Evolutionary conservation across 2,797 vertebrate species (phyloP), one percentile per base, ranked within the genome.

Genomic region (Uromys caudimaculatus): DNA sequence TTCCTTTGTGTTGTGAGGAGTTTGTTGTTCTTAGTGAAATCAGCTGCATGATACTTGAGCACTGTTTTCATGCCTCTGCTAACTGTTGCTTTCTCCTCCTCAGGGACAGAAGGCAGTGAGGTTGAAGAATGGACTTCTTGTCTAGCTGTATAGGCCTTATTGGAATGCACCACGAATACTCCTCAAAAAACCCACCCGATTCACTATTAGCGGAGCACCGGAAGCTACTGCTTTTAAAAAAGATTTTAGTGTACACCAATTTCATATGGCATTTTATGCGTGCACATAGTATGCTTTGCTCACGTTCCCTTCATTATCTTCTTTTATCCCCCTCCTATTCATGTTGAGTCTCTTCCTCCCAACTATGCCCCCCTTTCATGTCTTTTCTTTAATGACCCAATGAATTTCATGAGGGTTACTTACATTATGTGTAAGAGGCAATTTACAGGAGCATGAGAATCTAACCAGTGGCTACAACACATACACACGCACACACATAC

Each of bases 91-190:
- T 13, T 88, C 95, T 97, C 93, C 75, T 93, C 44, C 75, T 82
- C 60, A 0, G 3, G 78, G 62, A 93, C 14, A 7, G 82, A 89
- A 95, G 58, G 92, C 81, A 32, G 38, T 12, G 86, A 77, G 17
- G 64, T 91, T 84, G 86, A 93, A 96, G 95, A 97, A 94, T 50
- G 87, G 91, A 7, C 85, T 95, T 93, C 96, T 92, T 96, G 92
- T 97, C 95, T 98, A 58, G 95, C 38, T 97, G 97, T 94, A 96
- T 93, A 90, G 97, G 95, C 96, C 98, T 97, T 85, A 97, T 97
- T 98, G 97, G 97, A 98, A 98, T 96, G 95, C 97, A 96, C 58
- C 47, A 38, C 71, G 94, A 97, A 98, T 97, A 97, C 97, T 94
- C 95, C 96, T 96, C 97, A 94, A 41, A 75, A 98, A 98, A 97